Evolutionary conservation across 2,888 invertebrate species (phyloP).

Genomic region (Balanococcus diminutus): DNA sequence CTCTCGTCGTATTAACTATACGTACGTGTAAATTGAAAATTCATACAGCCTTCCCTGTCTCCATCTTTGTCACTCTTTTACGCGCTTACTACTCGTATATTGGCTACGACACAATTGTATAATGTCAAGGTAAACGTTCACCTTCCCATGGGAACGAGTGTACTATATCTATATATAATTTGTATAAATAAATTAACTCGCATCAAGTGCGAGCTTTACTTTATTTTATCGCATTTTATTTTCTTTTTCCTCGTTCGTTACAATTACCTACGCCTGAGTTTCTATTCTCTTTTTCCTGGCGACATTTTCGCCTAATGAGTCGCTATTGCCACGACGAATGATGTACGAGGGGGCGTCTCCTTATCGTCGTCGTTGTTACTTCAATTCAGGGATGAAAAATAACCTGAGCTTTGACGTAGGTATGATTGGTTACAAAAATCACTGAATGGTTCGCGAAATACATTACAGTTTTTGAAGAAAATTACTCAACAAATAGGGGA

Average conservation of each 20-base stretch:
- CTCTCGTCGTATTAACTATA: background rate
- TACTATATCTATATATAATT: background rate
- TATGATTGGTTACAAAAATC: too few relatives aligned
- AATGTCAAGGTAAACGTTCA: slow-evolving; percentile 17
- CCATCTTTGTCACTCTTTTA: background rate
- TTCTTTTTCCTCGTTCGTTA: background rate
- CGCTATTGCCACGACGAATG: background rate
- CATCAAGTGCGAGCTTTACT: background rate
- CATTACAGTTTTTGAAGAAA: too few relatives aligned
- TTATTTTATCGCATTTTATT: background rate
- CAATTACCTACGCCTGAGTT: background rate
- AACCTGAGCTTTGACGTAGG: too few relatives aligned
- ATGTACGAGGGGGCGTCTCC: too few relatives aligned
- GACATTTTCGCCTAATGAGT: background rate
- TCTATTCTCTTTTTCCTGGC: background rate
- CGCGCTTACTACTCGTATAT: background rate
- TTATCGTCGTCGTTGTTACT: too few relatives aligned
- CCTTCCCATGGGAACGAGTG: slow-evolving; percentile 1
- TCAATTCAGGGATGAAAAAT: too few relatives aligned
- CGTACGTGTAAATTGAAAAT: background rate
- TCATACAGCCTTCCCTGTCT: background rate
- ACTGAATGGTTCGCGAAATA: too few relatives aligned
- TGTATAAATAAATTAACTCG: background rate
- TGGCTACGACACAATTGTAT: slow-evolving; percentile 8
- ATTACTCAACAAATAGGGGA: too few relatives aligned